Conservation (phyloP, 2,113 vertebrate genomes). For the Psilopsiagon aymara region DNA sequence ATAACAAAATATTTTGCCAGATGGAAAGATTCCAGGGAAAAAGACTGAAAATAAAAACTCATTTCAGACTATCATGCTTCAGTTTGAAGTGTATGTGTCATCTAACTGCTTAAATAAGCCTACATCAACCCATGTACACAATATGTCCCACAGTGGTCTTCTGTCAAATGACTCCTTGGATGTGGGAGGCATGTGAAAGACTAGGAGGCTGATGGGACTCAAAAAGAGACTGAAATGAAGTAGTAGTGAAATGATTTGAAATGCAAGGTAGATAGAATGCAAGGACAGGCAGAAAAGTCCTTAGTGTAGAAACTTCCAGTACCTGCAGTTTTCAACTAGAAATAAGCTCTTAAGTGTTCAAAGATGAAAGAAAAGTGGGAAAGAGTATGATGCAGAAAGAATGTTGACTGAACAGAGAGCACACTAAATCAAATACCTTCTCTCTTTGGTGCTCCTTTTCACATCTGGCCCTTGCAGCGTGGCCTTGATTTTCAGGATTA, state of each 20-base stretch:
- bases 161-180: neutral
- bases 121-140: neutral
- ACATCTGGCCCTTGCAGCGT: conserved; percentile 88
- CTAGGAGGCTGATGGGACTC: neutral
- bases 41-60: neutral
- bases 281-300: neutral
- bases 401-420: neutral
- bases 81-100: neutral
- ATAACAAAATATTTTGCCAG: neutral
- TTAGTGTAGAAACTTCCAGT: neutral
- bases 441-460: conserved; percentile 86
- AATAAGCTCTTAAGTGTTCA: neutral
- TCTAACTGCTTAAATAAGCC: neutral
- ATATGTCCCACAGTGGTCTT: neutral
- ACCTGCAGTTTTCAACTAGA: neutral
- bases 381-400: neutral
- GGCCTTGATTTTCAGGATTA: conserved; percentile 95
- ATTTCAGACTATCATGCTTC: neutral
- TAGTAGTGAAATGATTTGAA: neutral
- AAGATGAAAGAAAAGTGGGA: neutral
- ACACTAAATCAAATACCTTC: conserved; percentile 81
- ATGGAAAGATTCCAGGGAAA: neutral
- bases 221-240: neutral
- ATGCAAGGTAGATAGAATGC: neutral
- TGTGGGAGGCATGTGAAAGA: neutral